Evolutionary conservation across 1,140 invertebrate species (phyloP), one percentile per base, ranked within the genome.

Genomic region (Melanaphis sacchari): DNA sequence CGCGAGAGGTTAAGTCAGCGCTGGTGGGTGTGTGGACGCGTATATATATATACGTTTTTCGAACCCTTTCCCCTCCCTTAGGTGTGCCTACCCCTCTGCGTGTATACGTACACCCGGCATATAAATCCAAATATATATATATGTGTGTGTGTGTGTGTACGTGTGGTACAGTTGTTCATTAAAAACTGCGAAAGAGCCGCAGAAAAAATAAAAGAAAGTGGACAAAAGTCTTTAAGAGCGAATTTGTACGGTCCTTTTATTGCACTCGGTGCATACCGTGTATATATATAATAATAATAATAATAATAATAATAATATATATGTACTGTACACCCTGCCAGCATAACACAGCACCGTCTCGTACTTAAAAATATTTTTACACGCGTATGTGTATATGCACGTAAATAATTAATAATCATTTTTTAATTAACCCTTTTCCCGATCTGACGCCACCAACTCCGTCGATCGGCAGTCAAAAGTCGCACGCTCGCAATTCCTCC

Each of bases 171-270:
- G 87, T 54, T 41, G 89, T 90, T 90, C 89, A 66, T 90, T 90
- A 90, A 90, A 90, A 90, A 90, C 89, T 90, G 54, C 54, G 89
- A 90, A 90, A 66, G 54, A 90, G 89, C 89, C 52, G 38, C 89
- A 41, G 89, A 41, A 90, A 87, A 90, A 90, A 90, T 90, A 90
- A 90, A 90, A 90, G 89, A 90, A 90, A 90, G 89, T 66, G 89
- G 89, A 90, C 89, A 90, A 90, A 90, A 90, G 54, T 90, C 89
- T 90, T 90, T 90, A 90, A 90, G 89, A 90, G 89, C 89, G 89
- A 66, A 90, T 90, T 90, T 41, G 36, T 66, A 90, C 41, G 38
- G 31, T 52, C 54, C 52, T 41, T 90, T 90, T 59, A 90, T 66
- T 66, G 52, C 38, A 54, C 49, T 90, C 36, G 49, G 49, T 31